These are phyloP conservation scores for Lysandra bellargus DNA, from an alignment of 2,888 invertebrate genomes.

Conservation along the genomic window DNA sequence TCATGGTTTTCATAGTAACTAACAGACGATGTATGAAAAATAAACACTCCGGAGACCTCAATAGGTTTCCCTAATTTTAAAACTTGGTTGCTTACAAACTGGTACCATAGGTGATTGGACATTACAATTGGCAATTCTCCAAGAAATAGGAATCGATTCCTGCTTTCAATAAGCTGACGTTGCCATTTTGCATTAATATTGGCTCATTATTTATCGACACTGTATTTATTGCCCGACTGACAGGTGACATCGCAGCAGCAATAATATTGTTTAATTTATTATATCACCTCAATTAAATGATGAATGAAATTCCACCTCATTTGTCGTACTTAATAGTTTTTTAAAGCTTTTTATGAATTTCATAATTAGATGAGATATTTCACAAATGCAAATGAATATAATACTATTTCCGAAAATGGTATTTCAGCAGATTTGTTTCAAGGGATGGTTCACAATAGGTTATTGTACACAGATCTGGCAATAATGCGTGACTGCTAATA, in stretches of 20 bases:
- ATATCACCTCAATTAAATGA: constrained; percentile 1
- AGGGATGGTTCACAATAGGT: not conserved
- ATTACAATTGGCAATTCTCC: not conserved
- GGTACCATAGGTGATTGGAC: not conserved
- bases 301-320: not conserved
- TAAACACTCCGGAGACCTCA: not conserved
- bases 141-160: not conserved
- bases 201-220: not conserved
- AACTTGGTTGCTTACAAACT: constrained; percentile 3
- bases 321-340: not conserved
- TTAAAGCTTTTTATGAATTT: not conserved
- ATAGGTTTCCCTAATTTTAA: not conserved
- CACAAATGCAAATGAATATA: not conserved
- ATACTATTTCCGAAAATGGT: no score
- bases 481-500: no score
- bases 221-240: not conserved
- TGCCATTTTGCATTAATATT: constrained; percentile 2
- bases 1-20: not conserved
- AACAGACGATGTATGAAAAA: not conserved
- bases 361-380: not conserved
- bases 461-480: not conserved
- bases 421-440: no score
- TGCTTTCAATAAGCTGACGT: not conserved
- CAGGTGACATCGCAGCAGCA: not conserved
- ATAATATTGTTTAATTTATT: not conserved